Evolutionary conservation across 2,797 vertebrate species (phyloP).

Genomic region (Cephalopachus bancanus): DNA sequence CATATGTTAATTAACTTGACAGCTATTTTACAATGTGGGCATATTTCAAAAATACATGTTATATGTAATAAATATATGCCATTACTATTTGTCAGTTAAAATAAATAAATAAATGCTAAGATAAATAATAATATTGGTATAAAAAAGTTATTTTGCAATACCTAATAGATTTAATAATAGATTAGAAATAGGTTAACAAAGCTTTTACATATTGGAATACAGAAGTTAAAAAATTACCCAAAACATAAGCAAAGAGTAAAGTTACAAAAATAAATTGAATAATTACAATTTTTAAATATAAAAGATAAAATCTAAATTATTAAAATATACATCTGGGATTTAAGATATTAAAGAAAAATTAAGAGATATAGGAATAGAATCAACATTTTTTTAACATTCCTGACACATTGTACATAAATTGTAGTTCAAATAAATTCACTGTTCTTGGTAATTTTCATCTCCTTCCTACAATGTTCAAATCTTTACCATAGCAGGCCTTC

Average conservation of each 20-base stretch:
- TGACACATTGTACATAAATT: background rate
- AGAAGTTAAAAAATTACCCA: background rate
- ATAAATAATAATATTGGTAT: background rate
- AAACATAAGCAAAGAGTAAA: background rate
- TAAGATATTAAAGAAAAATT: background rate
- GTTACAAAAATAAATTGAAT: background rate
- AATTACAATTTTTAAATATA: background rate
- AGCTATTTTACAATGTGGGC: background rate
- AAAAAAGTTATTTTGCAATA: background rate
- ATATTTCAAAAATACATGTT: background rate
- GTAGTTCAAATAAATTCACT: background rate
- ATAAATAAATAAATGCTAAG: background rate
- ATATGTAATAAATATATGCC: background rate
- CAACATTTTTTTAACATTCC: background rate
- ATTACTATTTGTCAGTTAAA: background rate
- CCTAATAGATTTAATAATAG: background rate
- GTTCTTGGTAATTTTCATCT: background rate
- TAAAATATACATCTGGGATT: background rate
- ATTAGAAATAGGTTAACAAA: background rate
- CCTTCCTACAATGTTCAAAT: background rate
- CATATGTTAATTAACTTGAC: background rate
- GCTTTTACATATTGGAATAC: background rate
- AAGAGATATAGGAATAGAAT: background rate
- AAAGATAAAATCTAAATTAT: background rate
- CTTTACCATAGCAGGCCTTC: background rate